These are phyloP conservation scores for Hololepta plana DNA, from an alignment of 2,888 invertebrate genomes.

Conservation along the genomic window DNA sequence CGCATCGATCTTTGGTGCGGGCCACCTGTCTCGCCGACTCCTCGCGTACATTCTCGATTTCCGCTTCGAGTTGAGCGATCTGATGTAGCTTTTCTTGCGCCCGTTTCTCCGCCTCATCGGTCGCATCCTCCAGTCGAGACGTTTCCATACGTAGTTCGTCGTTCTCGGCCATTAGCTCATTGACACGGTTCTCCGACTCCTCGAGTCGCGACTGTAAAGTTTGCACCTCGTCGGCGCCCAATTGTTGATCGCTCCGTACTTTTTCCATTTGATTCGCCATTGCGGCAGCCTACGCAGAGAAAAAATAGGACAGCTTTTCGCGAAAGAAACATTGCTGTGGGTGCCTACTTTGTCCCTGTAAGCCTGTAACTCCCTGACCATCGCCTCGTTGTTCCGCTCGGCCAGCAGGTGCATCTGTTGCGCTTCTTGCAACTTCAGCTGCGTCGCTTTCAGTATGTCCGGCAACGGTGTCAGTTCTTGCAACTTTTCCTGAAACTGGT, in stretches of 20 bases:
- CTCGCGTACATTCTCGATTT: constrained; percentile 45
- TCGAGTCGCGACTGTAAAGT: constrained; percentile 20
- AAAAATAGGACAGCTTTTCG: constrained; percentile 5
- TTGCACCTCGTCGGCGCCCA: constrained; percentile 28
- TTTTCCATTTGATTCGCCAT: constrained; percentile 31
- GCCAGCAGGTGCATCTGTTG: constrained; percentile 47
- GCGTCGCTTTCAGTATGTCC: constrained; percentile 48
- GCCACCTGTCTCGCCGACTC: constrained; percentile 48
- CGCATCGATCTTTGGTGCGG: constrained; percentile 45
- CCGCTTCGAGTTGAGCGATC: constrained; percentile 42
- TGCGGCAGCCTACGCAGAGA: constrained; percentile 17
- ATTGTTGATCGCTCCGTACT: constrained; percentile 32
- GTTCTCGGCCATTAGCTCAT: constrained; percentile 21
- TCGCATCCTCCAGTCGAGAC: constrained; percentile 37
- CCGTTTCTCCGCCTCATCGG: constrained; percentile 38
- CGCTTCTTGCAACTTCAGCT: constrained; percentile 45
- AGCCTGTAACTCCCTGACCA: constrained; percentile 42
- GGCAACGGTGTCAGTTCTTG: constrained; percentile 51
- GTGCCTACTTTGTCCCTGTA: constrained; percentile 40
- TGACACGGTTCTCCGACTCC: constrained; percentile 15
- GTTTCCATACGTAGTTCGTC: constrained; percentile 24
- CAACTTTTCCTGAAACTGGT: constrained; percentile 53
- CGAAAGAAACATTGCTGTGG: constrained; percentile 1
- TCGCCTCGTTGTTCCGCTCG: constrained; percentile 46
- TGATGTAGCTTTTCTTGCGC: constrained; percentile 51